Evolutionary conservation across 1,140 invertebrate genomes (phyloP).

Genomic region (Leptinotarsa defecta): DNA sequence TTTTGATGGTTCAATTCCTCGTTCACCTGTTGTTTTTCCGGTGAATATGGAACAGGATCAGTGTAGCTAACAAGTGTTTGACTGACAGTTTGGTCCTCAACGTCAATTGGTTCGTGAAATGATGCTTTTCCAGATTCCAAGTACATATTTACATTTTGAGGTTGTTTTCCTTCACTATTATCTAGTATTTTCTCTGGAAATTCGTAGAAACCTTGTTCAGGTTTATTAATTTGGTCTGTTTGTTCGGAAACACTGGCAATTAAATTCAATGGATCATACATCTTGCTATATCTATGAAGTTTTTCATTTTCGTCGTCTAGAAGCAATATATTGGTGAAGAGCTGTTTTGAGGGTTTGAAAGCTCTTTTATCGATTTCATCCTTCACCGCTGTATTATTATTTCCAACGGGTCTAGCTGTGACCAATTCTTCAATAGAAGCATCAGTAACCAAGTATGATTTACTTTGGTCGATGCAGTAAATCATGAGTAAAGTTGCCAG

Average conservation of each 20-base stretch:
- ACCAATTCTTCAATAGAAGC: background rate
- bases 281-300: background rate
- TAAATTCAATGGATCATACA: background rate
- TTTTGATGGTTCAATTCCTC: conserved; percentile 1
- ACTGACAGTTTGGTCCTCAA: background rate
- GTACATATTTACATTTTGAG: background rate
- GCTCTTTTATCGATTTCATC: background rate
- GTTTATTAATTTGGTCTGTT: no score
- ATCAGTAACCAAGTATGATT: background rate
- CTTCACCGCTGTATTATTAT: no score
- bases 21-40: background rate
- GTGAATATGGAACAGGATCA: background rate
- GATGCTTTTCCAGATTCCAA: background rate
- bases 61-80: background rate
- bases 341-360: conserved; percentile 14
- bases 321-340: background rate
- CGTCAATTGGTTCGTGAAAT: no score
- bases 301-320: background rate
- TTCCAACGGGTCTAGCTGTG: background rate
- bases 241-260: no score
- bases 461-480: background rate
- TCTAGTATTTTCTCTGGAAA: background rate
- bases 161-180: background rate
- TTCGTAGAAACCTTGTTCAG: background rate
- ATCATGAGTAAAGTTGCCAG: background rate